phyloP scores from a whole-genome alignment of 2,113 vertebrate genomes.

The Elephantulus edwardii region DNA sequence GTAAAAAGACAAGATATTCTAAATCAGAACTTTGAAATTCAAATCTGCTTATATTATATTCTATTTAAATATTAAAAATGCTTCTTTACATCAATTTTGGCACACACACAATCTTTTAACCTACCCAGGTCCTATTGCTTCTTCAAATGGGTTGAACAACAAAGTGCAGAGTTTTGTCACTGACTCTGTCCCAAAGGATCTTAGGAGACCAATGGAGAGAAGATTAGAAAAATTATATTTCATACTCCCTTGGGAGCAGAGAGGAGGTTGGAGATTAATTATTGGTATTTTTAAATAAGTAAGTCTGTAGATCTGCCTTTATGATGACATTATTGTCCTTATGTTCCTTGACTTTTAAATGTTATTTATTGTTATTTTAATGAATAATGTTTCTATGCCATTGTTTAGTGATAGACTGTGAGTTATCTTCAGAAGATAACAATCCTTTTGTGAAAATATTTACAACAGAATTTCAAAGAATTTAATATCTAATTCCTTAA shows the following conservation, averaged over 20 bases:
- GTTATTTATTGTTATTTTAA: background rate
- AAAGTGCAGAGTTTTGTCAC: background rate
- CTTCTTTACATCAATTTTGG: background rate
- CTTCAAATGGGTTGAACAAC: background rate
- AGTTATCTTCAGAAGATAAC: background rate
- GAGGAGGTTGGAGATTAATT: background rate
- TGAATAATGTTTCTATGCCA: background rate
- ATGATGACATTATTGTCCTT: background rate
- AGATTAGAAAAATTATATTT: background rate
- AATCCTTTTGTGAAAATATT: background rate
- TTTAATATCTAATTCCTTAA: background rate
- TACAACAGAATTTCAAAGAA: background rate
- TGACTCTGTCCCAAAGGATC: constrained; percentile 12
- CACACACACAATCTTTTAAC: background rate
- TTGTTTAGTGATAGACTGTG: background rate
- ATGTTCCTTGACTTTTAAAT: background rate
- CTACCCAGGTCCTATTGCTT: background rate
- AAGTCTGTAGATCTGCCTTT: background rate
- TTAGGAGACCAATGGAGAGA: background rate
- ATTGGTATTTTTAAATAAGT: background rate
- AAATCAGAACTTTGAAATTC: no score
- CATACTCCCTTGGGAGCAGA: fast-evolving
- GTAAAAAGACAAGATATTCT: no score
- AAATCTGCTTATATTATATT: no score
- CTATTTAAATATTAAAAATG: background rate